Evolutionary conservation across 2,113 vertebrate genomes (phyloP).

Genomic region (Pterocles gutturalis): DNA sequence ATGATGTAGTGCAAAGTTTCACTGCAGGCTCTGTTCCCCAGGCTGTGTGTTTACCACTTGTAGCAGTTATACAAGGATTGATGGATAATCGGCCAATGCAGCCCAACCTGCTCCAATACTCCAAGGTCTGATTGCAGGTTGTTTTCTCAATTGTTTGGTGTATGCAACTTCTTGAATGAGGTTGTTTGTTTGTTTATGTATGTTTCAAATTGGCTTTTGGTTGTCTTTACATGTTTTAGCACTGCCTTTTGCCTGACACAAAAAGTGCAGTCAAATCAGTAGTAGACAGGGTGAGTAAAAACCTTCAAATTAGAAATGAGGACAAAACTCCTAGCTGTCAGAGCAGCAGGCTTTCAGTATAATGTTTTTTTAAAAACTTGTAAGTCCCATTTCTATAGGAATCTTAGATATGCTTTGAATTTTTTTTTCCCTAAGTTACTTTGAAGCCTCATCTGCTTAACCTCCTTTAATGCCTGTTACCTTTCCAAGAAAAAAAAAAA

Average conservation of each 20-base stretch:
- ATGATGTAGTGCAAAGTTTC: neutral
- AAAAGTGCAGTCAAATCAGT: neutral
- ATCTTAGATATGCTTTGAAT: neutral
- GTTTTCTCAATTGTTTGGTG: neutral
- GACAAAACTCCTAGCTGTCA: neutral
- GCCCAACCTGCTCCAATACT: neutral
- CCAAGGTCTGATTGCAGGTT: neutral
- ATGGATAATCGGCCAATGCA: neutral
- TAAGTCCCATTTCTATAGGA: neutral
- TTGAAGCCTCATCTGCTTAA: neutral
- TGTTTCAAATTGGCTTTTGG: neutral
- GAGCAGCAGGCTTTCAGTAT: neutral
- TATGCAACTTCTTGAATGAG: neutral
- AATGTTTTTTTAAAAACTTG: neutral
- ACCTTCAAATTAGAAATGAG: neutral
- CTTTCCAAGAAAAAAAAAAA: neutral
- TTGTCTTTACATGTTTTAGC: neutral
- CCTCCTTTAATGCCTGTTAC: neutral
- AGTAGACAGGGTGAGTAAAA: neutral
- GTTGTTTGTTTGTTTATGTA: neutral
- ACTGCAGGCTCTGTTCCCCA: rapidly evolving
- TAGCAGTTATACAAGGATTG: neutral
- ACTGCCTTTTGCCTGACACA: neutral
- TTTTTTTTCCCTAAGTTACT: neutral
- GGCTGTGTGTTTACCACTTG: neutral